phyloP scores from a whole-genome alignment of 2,888 invertebrate genomes.

The Nephrotoma flavescens region DNA sequence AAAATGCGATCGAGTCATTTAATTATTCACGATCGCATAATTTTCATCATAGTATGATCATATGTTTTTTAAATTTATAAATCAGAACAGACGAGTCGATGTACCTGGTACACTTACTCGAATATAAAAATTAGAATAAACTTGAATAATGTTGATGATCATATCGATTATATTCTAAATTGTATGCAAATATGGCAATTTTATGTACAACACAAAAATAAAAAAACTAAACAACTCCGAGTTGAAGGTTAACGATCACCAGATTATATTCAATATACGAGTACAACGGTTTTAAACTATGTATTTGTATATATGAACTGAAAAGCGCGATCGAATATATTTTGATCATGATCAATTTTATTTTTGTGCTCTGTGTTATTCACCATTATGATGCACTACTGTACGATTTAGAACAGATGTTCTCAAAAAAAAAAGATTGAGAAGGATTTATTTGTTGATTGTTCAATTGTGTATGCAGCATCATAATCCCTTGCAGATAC shows the following conservation, averaged over 20 bases:
- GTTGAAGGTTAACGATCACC: background rate
- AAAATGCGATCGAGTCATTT: background rate
- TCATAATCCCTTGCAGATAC: background rate
- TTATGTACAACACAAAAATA: background rate
- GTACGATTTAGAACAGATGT: background rate
- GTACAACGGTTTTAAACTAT: background rate
- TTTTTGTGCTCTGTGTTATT: background rate
- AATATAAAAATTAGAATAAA: background rate
- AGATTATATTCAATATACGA: background rate
- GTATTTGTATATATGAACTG: background rate
- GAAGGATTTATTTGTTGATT: background rate
- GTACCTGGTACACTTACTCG: background rate
- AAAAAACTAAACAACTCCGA: background rate
- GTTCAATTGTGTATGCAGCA: background rate
- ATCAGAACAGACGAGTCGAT: background rate
- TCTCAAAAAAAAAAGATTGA: background rate
- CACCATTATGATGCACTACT: background rate
- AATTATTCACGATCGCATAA: background rate
- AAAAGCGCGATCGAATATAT: background rate
- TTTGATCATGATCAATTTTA: background rate
- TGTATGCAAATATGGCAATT: background rate
- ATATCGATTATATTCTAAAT: background rate
- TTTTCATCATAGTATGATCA: background rate
- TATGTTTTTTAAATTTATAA: background rate
- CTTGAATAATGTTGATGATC: background rate